Percentiles rank a stretch among this genome's conserved stretches.
These are phyloP conservation scores for Hypsopygia costalis DNA, from an alignment of 2,888 invertebrate species.

Conservation along the genomic window DNA sequence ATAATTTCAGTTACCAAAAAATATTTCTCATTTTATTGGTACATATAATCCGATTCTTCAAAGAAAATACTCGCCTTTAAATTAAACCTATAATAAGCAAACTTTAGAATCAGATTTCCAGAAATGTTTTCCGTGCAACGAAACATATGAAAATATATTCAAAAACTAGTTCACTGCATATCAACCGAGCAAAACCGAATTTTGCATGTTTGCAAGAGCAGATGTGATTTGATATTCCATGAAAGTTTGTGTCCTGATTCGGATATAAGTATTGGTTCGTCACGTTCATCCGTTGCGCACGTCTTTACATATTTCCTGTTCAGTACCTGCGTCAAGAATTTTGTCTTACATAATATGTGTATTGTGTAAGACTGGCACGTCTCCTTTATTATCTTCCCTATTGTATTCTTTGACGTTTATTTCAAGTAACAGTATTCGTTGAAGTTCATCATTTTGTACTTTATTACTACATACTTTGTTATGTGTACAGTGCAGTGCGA, in stretches of 20 bases:
- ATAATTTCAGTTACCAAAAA: no score
- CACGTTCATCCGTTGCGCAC: conserved; percentile 42
- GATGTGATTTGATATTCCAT: conserved; percentile 58
- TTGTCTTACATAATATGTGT: conserved; percentile 1
- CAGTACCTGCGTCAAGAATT: conserved; percentile 1
- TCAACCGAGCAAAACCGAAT: conserved; percentile 20
- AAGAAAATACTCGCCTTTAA: no score
- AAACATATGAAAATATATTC: conserved; percentile 1
- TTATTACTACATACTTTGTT: no score
- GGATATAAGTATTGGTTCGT: conserved; percentile 50
- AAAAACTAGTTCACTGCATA: conserved; percentile 11
- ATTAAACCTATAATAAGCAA: no score
- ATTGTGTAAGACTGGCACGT: background rate
- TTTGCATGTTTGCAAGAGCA: conserved; percentile 23
- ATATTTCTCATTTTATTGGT: no score
- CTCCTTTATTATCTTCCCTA: background rate
- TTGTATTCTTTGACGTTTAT: background rate
- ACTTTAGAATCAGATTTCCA: background rate
- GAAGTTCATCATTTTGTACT: background rate
- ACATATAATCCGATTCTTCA: no score
- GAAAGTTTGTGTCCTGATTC: conserved; percentile 51
- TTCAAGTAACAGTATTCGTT: background rate
- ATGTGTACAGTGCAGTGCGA: no score
- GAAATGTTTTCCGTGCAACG: background rate
- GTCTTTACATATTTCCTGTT: conserved; percentile 40